Percentiles rank a stretch among this genome's conserved stretches.
Conservation (phyloP, 2,888 invertebrate species). For the Drosophila paucipuncta region DNA sequence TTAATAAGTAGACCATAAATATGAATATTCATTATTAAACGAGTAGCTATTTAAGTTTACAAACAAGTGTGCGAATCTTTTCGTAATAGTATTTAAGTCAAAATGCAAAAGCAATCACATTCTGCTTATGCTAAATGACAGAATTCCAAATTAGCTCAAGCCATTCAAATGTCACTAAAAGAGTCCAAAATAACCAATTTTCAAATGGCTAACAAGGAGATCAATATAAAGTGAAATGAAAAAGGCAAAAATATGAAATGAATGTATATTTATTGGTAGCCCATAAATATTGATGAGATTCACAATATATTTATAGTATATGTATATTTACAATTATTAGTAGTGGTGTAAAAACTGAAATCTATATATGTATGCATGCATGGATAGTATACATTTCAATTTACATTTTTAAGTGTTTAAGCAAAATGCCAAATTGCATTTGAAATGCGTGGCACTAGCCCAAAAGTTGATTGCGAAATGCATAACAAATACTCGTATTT, state of each 20-base stretch:
- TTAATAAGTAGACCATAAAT: constrained; percentile 23
- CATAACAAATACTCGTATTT: constrained; percentile 56
- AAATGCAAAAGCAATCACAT: constrained; percentile 27
- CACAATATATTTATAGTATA: constrained; percentile 47
- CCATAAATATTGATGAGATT: constrained; percentile 67
- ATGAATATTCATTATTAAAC: constrained; percentile 31
- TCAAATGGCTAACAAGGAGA: constrained; percentile 47
- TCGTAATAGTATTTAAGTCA: constrained; percentile 20
- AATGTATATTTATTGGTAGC: constrained; percentile 56
- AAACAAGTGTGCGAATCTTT: constrained; percentile 1
- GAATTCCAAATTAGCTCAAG: constrained; percentile 40
- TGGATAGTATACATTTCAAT: constrained; percentile 55
- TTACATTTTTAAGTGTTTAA: constrained; percentile 75
- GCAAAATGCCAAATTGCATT: constrained; percentile 73
- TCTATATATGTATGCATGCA: constrained; percentile 16
- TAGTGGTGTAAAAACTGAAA: constrained; percentile 42
- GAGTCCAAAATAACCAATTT: constrained; percentile 34
- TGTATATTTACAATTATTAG: constrained; percentile 56
- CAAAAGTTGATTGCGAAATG: constrained; percentile 56
- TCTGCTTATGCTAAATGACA: constrained; percentile 31
- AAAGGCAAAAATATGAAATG: constrained; percentile 3
- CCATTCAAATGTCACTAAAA: constrained; percentile 36
- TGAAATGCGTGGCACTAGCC: constrained; percentile 59
- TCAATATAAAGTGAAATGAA: neutral
- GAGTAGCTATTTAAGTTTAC: constrained; percentile 18